These are phyloP conservation scores for Oxyteleia sp. DNA, from an alignment of 2,888 invertebrate genomes.

Conservation along the genomic window DNA sequence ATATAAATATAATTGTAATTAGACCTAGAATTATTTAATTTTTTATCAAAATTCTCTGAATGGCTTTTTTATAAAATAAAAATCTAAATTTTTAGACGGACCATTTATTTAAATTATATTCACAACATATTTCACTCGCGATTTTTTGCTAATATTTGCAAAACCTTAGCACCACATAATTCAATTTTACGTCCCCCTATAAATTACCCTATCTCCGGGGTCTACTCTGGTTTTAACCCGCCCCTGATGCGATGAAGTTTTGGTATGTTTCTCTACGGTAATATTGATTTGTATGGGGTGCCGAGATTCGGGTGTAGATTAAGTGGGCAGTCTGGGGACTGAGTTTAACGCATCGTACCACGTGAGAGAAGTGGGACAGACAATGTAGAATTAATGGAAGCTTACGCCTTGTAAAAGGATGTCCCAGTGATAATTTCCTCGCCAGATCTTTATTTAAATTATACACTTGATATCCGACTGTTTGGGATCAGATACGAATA, in stretches of 20 bases:
- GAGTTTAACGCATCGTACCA: slow-evolving; percentile 39
- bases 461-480: no score
- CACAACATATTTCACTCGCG: no score
- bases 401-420: slow-evolving; percentile 44
- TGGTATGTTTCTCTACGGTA: slow-evolving; percentile 67
- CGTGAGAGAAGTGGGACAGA: slow-evolving; percentile 52
- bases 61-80: no score
- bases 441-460: no score
- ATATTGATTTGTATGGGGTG: slow-evolving; percentile 71
- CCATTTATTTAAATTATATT: no score
- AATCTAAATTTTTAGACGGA: no score
- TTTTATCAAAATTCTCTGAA: no score
- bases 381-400: slow-evolving; percentile 57
- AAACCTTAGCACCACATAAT: slow-evolving; percentile 49
- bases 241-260: slow-evolving; percentile 63
- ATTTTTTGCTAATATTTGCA: slow-evolving; percentile 32
- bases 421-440: slow-evolving; percentile 39
- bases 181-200: slow-evolving; percentile 60
- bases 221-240: slow-evolving; percentile 55
- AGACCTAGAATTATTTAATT: no score
- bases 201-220: slow-evolving; percentile 55
- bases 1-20: no score
- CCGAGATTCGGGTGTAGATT: slow-evolving; percentile 65
- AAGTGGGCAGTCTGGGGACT: slow-evolving; percentile 59
- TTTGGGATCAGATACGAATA: no score